A percentile compares a stretch with the other conserved stretches of the same genome.
Conservation (phyloP, 2,113 vertebrate species). For the Micronycteris hirsuta region DNA sequence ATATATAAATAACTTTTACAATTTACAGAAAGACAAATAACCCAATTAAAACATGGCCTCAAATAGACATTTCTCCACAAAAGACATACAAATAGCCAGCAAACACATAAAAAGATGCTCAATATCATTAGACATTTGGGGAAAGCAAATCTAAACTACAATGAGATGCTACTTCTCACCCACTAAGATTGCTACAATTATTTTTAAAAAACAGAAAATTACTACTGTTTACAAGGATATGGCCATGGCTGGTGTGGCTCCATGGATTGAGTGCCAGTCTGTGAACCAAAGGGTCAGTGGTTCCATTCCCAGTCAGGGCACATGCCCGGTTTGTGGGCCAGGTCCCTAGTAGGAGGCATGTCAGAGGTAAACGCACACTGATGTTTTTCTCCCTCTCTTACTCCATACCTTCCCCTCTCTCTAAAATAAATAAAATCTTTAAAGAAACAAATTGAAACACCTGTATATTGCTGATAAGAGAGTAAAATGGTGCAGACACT, state of each 20-base stretch:
- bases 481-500: neutral
- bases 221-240: neutral
- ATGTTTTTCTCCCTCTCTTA: too few species aligned
- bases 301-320: too few species aligned
- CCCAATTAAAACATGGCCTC: neutral
- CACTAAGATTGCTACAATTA: neutral
- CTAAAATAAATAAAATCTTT: too few species aligned
- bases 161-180: neutral
- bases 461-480: neutral
- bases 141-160: neutral
- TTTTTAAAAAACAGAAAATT: neutral
- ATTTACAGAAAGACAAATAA: neutral
- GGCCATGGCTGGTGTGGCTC: too few species aligned
- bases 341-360: too few species aligned
- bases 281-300: too few species aligned
- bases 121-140: neutral
- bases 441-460: neutral
- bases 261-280: too few species aligned
- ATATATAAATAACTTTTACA: neutral
- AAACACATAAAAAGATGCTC: too few species aligned
- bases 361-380: too few species aligned
- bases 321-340: too few species aligned
- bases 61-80: neutral
- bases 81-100: too few species aligned
- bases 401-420: too few species aligned